These are phyloP conservation scores for Pseudomyrmex flavicornis DNA, from an alignment of 1,140 invertebrate genomes.

Conservation along the genomic window DNA sequence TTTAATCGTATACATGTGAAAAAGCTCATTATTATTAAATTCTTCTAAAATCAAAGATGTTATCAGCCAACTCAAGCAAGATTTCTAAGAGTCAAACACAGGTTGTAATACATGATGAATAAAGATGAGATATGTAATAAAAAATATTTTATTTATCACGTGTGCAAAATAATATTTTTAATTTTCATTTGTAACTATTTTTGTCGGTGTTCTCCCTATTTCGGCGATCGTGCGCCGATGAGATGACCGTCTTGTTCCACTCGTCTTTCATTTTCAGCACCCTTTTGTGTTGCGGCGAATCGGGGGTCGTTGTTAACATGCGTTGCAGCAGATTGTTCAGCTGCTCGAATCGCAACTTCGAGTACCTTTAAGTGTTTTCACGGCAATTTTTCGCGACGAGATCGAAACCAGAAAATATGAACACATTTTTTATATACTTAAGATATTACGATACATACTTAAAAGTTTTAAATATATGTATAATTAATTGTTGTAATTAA, in stretches of 20 bases:
- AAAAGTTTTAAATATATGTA: too few relatives aligned
- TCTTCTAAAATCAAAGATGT: too few relatives aligned
- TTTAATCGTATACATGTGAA: neutral
- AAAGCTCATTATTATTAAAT: too few relatives aligned
- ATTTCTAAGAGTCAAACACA: neutral
- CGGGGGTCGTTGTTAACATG: constrained; percentile 38
- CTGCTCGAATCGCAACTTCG: constrained; percentile 52
- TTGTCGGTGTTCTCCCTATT: constrained; percentile 10
- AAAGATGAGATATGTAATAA: too few relatives aligned
- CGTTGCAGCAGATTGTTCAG: constrained; percentile 60
- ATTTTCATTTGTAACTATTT: neutral
- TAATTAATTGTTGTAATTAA: too few relatives aligned
- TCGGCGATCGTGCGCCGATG: neutral
- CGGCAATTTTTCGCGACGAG: neutral
- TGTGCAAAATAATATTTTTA: neutral
- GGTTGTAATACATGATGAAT: too few relatives aligned
- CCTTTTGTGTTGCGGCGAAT: constrained; percentile 60
- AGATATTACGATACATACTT: too few relatives aligned
- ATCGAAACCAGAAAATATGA: neutral
- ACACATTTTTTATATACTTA: neutral
- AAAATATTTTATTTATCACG: too few relatives aligned
- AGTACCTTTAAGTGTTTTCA: constrained; percentile 39
- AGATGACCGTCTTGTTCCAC: constrained; percentile 19
- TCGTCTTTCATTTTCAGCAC: constrained; percentile 50
- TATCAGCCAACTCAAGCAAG: neutral